Conservation (phyloP, 2,113 vertebrate species). For the Ceratotherium simum region DNA sequence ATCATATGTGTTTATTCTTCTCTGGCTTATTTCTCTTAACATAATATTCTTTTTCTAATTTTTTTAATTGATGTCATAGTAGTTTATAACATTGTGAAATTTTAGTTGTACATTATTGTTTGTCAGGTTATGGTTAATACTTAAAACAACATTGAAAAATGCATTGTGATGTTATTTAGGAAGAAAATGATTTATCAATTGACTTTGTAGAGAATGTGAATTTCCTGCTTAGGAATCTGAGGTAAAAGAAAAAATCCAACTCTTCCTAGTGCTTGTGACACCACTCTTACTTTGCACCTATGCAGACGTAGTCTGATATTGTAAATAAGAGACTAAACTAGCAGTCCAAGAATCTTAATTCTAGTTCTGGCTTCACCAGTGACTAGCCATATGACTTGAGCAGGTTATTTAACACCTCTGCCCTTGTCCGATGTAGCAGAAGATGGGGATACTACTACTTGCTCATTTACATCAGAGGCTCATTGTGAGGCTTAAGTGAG, state of each 20-base stretch:
- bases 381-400: not conserved
- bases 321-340: not conserved
- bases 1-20: no score
- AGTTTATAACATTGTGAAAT: no score
- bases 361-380: not conserved
- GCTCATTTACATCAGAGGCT: not conserved
- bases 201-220: not conserved
- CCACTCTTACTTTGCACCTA: not conserved
- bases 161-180: not conserved
- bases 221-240: slow-evolving; percentile 25
- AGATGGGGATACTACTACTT: not conserved
- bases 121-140: not conserved
- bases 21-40: no score
- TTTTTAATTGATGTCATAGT: no score
- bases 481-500: not conserved
- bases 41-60: no score
- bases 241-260: not conserved
- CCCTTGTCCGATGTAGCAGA: not conserved
- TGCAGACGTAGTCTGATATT: not conserved
- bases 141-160: not conserved
- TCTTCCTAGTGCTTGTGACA: not conserved
- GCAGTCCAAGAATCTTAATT: not conserved
- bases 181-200: not conserved
- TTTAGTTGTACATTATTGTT: no score
- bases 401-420: not conserved